These are phyloP conservation scores for Drepana arcuata DNA, from an alignment of 1,140 invertebrate species.

Conservation along the genomic window DNA sequence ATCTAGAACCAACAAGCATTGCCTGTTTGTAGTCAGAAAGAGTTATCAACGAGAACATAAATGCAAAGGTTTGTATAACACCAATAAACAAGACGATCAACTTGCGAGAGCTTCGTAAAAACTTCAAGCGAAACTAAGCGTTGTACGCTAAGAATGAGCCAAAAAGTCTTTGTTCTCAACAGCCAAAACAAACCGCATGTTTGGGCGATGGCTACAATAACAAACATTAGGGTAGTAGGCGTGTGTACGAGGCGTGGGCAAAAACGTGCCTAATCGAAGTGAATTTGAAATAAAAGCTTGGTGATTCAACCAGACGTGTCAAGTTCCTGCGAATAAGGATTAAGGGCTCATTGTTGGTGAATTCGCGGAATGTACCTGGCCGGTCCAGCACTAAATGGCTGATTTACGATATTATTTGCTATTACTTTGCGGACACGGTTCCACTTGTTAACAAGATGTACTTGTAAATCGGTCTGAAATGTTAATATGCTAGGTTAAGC, in stretches of 20 bases:
- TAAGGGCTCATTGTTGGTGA: conserved; percentile 41
- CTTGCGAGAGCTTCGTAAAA: conserved; percentile 24
- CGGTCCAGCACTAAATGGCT: conserved; percentile 9
- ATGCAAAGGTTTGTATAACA: conserved; percentile 15
- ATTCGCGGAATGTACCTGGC: conserved; percentile 30
- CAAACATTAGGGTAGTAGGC: conserved; percentile 31
- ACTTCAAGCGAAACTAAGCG: conserved; percentile 30
- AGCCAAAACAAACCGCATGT: conserved; percentile 57
- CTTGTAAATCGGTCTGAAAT: no score
- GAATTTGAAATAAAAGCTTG: conserved; percentile 21
- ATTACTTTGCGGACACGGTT: conserved; percentile 1
- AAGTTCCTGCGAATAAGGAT: conserved; percentile 31
- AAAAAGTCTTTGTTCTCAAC: conserved; percentile 51
- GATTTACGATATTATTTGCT: conserved; percentile 24
- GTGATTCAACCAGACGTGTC: conserved; percentile 28
- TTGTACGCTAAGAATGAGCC: conserved; percentile 16
- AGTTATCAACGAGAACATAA: no score
- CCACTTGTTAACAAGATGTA: no score
- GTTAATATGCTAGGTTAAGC: no score
- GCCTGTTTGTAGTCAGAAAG: no score
- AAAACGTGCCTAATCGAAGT: conserved; percentile 42
- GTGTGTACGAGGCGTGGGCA: conserved; percentile 17
- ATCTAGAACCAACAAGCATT: no score
- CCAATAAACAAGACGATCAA: conserved; percentile 20
- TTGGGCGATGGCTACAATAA: conserved; percentile 51